phyloP scores from a whole-genome alignment of 2,888 invertebrate genomes.

The Odontomyia ornata region DNA sequence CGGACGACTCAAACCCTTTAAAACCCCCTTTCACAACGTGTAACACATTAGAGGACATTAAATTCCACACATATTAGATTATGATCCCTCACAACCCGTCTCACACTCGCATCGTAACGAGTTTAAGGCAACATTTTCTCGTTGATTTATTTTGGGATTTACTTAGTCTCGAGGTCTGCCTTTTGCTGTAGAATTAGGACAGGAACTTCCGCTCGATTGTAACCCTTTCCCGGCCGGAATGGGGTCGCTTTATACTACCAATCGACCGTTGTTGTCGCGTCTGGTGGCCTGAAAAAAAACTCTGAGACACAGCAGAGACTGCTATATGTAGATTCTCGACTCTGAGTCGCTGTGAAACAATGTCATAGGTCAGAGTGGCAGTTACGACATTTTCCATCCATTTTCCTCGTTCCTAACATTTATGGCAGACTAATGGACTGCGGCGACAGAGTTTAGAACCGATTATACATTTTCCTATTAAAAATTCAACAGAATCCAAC shows the following conservation, averaged over 20 bases:
- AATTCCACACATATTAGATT: conserved; percentile 2
- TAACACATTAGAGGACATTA: conserved; percentile 24
- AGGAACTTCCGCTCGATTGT: conserved; percentile 30
- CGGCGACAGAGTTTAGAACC: neutral
- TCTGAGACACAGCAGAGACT: neutral
- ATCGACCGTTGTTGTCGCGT: neutral
- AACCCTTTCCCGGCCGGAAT: conserved; percentile 6
- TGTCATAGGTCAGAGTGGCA: conserved; percentile 38
- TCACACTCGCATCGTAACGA: conserved; percentile 5
- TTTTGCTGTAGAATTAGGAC: conserved; percentile 27
- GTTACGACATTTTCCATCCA: conserved; percentile 3
- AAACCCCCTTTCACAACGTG: no score
- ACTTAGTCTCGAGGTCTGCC: conserved; percentile 4
- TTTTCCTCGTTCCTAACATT: neutral
- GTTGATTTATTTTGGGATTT: conserved; percentile 40
- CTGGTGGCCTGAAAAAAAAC: no score
- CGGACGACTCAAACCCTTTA: neutral
- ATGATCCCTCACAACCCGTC: no score
- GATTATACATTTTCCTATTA: neutral
- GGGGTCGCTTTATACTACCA: neutral
- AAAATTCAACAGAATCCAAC: neutral
- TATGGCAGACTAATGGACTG: neutral
- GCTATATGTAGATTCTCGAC: neutral
- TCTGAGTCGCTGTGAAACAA: neutral
- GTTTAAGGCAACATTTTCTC: conserved; percentile 29